Conservation (phyloP, 2,113 vertebrate species). For the Thryonomys swinderianus region DNA sequence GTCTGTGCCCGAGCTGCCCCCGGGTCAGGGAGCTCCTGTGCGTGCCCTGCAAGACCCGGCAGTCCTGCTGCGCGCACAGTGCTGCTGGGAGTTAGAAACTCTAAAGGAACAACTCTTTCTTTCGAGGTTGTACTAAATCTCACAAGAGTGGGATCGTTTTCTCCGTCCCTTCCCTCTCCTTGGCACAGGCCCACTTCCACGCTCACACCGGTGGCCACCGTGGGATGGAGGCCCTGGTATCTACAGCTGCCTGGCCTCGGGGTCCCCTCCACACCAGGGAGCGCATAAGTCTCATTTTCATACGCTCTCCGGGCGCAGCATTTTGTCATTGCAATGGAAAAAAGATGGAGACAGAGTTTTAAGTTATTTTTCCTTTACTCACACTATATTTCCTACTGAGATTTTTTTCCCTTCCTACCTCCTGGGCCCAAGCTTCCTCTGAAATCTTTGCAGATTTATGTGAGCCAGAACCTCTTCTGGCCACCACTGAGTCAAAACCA, state of each 20-base stretch:
- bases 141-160: neutral
- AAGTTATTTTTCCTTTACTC: neutral
- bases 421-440: rapidly evolving
- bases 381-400: neutral
- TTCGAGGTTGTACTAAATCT: neutral
- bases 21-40: no score
- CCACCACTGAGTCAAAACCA: neutral
- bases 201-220: no score
- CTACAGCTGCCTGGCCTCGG: neutral
- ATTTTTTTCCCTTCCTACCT: neutral
- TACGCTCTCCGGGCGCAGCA: neutral
- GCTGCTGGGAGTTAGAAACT: neutral
- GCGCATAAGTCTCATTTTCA: neutral
- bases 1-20: no score
- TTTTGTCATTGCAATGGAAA: neutral
- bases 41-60: neutral
- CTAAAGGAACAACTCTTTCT: neutral
- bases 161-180: neutral
- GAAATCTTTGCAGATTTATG: neutral
- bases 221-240: neutral
- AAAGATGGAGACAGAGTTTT: no score
- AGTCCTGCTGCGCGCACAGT: neutral
- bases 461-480: neutral
- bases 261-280: neutral
- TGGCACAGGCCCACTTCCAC: rapidly evolving